phyloP scores from a whole-genome alignment of 2,113 vertebrate species.

The Turnix velox region DNA sequence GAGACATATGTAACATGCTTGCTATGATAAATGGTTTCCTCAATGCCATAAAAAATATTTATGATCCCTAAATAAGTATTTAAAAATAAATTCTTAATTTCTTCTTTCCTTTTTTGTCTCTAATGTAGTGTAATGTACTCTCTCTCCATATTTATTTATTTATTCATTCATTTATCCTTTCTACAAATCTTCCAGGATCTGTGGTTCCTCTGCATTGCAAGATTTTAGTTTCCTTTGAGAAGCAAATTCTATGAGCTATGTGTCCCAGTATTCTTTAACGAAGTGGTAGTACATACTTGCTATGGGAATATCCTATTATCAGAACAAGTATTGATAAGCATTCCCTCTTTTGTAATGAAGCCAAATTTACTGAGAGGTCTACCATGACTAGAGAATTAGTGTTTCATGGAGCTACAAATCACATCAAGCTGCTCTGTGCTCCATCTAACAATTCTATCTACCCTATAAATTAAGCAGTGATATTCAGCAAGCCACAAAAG shows the following conservation, averaged over 20 bases:
- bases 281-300: neutral
- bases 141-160: neutral
- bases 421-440: neutral
- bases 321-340: neutral
- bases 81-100: conserved; percentile 3
- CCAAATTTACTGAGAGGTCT: neutral
- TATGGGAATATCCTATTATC: neutral
- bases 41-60: conserved; percentile 32
- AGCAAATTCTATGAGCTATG: neutral
- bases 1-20: neutral
- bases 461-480: neutral
- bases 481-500: neutral
- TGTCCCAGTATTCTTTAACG: neutral
- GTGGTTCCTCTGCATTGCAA: neutral
- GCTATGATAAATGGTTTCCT: conserved; percentile 14
- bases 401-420: neutral
- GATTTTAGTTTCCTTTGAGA: neutral
- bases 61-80: neutral
- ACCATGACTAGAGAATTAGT: neutral
- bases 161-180: neutral
- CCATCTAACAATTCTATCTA: neutral
- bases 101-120: neutral
- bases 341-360: neutral
- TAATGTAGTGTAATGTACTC: neutral
- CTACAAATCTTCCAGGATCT: neutral